These are phyloP conservation scores for Apodemia hepburni DNA, from an alignment of 2,888 invertebrate genomes.

Conservation along the genomic window DNA sequence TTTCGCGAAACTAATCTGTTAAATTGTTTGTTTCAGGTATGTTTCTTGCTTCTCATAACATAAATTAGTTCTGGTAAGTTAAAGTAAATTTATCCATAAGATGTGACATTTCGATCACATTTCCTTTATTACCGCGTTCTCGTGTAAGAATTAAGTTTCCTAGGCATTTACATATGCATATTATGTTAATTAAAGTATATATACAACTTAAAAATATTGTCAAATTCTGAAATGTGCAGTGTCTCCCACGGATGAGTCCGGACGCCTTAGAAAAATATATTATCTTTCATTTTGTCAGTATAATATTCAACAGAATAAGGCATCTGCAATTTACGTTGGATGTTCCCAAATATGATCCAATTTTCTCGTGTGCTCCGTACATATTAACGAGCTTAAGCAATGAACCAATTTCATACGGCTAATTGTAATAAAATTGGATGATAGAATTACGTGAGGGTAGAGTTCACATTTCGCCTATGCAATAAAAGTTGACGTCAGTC, in stretches of 20 bases:
- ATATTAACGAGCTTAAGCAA: conserved; percentile 28
- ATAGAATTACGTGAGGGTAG: conserved; percentile 10
- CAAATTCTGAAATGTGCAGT: no score
- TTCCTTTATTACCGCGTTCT: background rate
- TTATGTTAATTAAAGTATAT: no score
- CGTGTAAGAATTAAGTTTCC: no score
- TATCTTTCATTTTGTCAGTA: no score
- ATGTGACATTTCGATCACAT: background rate
- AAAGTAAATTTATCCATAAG: background rate
- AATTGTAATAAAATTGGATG: conserved; percentile 29
- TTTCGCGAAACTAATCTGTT: conserved; percentile 8
- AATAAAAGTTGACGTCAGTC: conserved; percentile 48
- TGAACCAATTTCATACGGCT: conserved; percentile 24
- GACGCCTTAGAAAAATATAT: no score
- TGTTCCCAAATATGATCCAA: conserved; percentile 32
- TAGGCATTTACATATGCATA: no score
- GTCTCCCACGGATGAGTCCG: no score
- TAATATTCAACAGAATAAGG: background rate
- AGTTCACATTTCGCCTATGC: conserved; percentile 26
- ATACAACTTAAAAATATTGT: no score
- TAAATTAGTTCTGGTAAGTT: conserved; percentile 3
- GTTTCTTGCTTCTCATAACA: conserved; percentile 1
- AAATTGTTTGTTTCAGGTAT: conserved; percentile 14
- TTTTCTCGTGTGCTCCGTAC: conserved; percentile 25
- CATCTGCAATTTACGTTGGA: conserved; percentile 23